These are phyloP conservation scores for Bombus sylvicola DNA, from an alignment of 1,140 invertebrate species.

Conservation along the genomic window DNA sequence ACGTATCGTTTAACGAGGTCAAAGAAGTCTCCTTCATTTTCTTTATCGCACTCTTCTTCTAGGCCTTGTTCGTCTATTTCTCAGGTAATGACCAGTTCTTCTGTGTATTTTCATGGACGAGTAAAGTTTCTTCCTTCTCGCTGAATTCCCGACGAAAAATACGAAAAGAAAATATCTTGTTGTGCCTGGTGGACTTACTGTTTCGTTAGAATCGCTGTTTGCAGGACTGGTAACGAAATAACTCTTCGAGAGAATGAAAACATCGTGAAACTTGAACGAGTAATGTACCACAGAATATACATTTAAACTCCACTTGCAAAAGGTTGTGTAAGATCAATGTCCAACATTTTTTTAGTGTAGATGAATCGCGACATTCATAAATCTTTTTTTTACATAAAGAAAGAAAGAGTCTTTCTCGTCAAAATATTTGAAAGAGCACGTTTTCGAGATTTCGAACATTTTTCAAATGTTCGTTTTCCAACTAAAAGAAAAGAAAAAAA, in stretches of 20 bases:
- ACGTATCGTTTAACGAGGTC: slow-evolving; percentile 41
- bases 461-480: too few relatives aligned
- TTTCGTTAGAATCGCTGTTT: not conserved
- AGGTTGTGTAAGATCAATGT: not conserved
- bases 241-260: slow-evolving; percentile 7
- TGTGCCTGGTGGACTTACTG: not conserved
- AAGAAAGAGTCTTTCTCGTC: not conserved
- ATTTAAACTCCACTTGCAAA: slow-evolving; percentile 31
- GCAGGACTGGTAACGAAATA: not conserved
- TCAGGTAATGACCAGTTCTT: slow-evolving; percentile 47
- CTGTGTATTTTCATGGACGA: slow-evolving; percentile 24
- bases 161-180: slow-evolving; percentile 8
- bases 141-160: slow-evolving; percentile 9
- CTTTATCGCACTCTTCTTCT: not conserved
- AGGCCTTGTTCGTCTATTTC: slow-evolving; percentile 25
- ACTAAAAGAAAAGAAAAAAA: too few relatives aligned
- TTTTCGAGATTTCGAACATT: not conserved
- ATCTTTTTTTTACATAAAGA: not conserved
- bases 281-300: slow-evolving; percentile 51
- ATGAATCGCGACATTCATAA: not conserved
- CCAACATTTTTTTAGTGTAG: not conserved
- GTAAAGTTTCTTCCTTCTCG: slow-evolving; percentile 38
- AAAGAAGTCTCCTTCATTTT: slow-evolving; percentile 41
- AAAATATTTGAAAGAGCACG: not conserved
- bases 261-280: slow-evolving; percentile 14